Conservation (phyloP, 2,113 vertebrate genomes). For the Archilochus colubris region DNA sequence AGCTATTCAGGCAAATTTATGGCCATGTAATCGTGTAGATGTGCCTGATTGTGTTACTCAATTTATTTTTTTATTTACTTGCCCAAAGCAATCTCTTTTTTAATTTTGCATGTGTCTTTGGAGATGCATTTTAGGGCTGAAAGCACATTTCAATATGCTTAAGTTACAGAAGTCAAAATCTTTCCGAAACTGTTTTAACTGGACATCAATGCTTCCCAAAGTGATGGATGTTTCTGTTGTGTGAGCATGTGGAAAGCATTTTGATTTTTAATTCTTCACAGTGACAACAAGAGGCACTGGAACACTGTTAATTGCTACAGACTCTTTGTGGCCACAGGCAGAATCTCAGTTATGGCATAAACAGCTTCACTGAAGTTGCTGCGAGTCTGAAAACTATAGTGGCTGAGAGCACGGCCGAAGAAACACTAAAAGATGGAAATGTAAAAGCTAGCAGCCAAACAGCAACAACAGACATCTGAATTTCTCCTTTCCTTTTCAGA, state of each 20-base stretch:
- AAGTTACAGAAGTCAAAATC: background rate
- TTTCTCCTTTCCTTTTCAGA: slow-evolving; percentile 8
- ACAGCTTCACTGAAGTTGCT: background rate
- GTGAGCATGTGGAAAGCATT: background rate
- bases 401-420: background rate
- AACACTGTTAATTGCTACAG: background rate
- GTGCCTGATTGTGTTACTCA: background rate
- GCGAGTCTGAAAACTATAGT: background rate
- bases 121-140: background rate
- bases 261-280: slow-evolving; percentile 4
- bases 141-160: slow-evolving; percentile 1
- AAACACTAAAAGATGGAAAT: background rate
- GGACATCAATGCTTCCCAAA: background rate
- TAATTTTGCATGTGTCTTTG: background rate
- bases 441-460: background rate
- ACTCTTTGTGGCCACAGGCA: background rate
- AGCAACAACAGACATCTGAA: background rate
- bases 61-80: background rate
- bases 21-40: background rate
- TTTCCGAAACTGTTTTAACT: background rate
- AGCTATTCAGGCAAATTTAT: slow-evolving; percentile 17
- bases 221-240: background rate
- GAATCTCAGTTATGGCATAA: slow-evolving; percentile 43
- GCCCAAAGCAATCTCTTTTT: slow-evolving; percentile 10
- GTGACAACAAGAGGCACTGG: background rate